A percentile compares a stretch with the other conserved stretches of the same genome.
Conservation (phyloP, 2,888 invertebrate genomes). For the Heliconius aoede region DNA sequence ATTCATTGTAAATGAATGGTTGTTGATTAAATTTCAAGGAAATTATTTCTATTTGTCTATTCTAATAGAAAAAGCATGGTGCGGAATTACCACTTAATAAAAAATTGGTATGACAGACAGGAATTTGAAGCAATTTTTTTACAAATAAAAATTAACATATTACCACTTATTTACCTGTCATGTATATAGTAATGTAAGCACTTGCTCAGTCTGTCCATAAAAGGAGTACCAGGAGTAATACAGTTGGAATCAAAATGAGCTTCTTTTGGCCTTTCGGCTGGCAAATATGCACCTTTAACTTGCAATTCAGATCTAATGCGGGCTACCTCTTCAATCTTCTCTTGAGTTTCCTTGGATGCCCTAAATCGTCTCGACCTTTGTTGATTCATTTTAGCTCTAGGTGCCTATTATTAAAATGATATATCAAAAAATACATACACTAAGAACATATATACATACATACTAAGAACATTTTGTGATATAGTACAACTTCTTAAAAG, state of each 20-base stretch:
- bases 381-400: conserved; percentile 99
- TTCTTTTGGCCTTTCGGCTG: conserved; percentile 94
- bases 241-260: conserved; percentile 99
- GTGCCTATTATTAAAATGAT: conserved; percentile 84
- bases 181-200: conserved; percentile 95
- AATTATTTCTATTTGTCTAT: too few species aligned
- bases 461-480: not conserved
- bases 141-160: not conserved
- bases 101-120: not conserved
- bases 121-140: not conserved
- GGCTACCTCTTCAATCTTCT: conserved; percentile 93
- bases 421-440: conserved; percentile 32
- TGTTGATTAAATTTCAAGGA: too few species aligned
- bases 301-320: conserved; percentile 89
- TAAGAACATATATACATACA: too few species aligned
- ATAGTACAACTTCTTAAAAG: not conserved
- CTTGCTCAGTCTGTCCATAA: conserved; percentile 95
- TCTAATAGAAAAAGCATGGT: too few species aligned
- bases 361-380: conserved; percentile 98
- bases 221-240: conserved; percentile 99
- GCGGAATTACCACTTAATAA: too few species aligned
- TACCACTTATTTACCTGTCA: conserved; percentile 82
- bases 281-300: conserved; percentile 89
- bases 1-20: too few species aligned
- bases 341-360: conserved; percentile 96